Percentiles rank a stretch among this genome's conserved stretches.
Conservation (phyloP, 2,888 invertebrate genomes). For the Charanyca ferruginea region DNA sequence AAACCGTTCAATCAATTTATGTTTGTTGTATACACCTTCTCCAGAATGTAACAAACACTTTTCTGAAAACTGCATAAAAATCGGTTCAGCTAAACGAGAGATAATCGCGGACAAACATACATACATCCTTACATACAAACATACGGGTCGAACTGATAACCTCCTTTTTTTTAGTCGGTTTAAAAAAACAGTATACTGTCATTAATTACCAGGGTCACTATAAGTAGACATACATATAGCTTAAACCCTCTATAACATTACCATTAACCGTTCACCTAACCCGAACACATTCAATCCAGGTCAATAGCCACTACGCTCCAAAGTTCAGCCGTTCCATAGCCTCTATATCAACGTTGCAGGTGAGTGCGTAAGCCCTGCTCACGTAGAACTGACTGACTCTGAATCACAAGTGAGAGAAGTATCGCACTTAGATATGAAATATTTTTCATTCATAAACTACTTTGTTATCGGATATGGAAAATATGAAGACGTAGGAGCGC, state of each 20-base stretch:
- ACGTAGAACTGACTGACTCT: constrained; percentile 77
- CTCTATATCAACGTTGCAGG: constrained; percentile 67
- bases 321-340: constrained; percentile 47
- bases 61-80: too few species aligned
- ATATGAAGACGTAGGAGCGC: constrained; percentile 29
- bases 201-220: too few species aligned
- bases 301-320: constrained; percentile 30
- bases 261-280: constrained; percentile 3
- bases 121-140: too few species aligned
- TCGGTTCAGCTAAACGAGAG: too few species aligned
- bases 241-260: neutral
- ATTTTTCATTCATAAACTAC: constrained; percentile 79
- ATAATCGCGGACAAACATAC: too few species aligned
- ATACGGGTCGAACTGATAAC: too few species aligned
- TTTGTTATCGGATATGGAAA: constrained; percentile 62
- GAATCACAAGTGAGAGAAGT: constrained; percentile 79
- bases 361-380: constrained; percentile 81
- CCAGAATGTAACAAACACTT: too few species aligned
- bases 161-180: too few species aligned
- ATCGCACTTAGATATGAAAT: constrained; percentile 75
- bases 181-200: too few species aligned
- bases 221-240: neutral
- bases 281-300: constrained; percentile 44
- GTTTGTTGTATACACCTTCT: too few species aligned
- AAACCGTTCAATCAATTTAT: too few species aligned